These are phyloP conservation scores for Mus minutoides DNA, from an alignment of 2,797 vertebrate genomes.

Conservation along the genomic window DNA sequence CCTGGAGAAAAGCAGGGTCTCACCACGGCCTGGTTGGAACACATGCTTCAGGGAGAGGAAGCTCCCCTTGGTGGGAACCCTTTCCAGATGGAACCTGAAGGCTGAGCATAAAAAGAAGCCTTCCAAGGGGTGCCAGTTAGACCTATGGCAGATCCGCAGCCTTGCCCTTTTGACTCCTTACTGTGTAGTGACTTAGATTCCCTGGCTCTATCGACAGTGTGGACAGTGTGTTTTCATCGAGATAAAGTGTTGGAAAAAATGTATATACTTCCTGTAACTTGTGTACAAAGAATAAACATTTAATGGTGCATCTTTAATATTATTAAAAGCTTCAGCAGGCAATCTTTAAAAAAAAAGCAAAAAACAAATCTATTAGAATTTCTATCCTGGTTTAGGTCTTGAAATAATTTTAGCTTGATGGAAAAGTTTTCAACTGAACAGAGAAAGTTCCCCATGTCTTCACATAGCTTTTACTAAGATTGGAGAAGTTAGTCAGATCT, in stretches of 20 bases:
- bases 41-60: not conserved
- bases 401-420: not conserved
- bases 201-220: not conserved
- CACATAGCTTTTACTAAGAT: not conserved
- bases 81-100: not conserved
- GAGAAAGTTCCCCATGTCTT: not conserved
- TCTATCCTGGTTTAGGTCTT: not conserved
- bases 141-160: not conserved
- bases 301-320: constrained; percentile 1
- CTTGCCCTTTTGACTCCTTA: constrained; percentile 2
- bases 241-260: not conserved
- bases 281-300: not conserved
- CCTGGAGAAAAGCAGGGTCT: not conserved
- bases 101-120: not conserved
- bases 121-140: too few relatives aligned
- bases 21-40: not conserved
- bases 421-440: not conserved
- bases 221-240: not conserved
- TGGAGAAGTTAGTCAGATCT: not conserved
- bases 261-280: not conserved
- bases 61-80: not conserved
- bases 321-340: not conserved
- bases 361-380: not conserved
- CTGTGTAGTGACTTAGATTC: not conserved
- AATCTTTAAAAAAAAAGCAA: not conserved